Percentiles rank a stretch among this genome's conserved stretches.
phyloP scores from a whole-genome alignment of 2,888 invertebrate species.

The Rhaphigaster nebulosa region DNA sequence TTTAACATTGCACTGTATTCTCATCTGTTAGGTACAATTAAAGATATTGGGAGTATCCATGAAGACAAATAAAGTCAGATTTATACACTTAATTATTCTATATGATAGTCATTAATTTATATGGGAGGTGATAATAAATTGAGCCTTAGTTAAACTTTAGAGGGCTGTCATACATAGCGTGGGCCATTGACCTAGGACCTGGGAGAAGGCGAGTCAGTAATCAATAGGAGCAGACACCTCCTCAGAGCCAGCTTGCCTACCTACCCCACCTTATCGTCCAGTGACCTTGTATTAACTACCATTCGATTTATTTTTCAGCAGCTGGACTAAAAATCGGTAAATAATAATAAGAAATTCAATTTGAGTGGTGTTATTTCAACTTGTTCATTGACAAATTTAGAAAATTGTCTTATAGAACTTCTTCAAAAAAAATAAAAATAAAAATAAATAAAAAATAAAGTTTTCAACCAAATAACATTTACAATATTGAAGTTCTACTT shows the following conservation, averaged over 20 bases:
- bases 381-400: background rate
- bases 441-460: background rate
- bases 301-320: background rate
- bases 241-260: slow-evolving; percentile 51
- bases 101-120: background rate
- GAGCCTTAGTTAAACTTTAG: background rate
- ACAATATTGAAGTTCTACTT: background rate
- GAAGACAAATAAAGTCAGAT: background rate
- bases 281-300: background rate
- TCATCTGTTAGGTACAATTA: too few species aligned
- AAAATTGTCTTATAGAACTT: too few species aligned
- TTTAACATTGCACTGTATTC: too few species aligned
- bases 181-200: slow-evolving; percentile 47
- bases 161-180: background rate
- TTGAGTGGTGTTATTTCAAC: background rate
- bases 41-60: too few species aligned
- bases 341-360: background rate
- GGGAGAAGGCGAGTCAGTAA: slow-evolving; percentile 44
- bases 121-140: background rate
- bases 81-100: background rate
- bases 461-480: background rate
- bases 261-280: slow-evolving; percentile 27
- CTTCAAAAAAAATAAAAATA: too few species aligned
- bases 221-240: slow-evolving; percentile 51
- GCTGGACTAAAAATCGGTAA: background rate